Evolutionary conservation across 2,113 vertebrate species (phyloP), one percentile per base, ranked within the genome.

Genomic region (Gulo gulo): DNA sequence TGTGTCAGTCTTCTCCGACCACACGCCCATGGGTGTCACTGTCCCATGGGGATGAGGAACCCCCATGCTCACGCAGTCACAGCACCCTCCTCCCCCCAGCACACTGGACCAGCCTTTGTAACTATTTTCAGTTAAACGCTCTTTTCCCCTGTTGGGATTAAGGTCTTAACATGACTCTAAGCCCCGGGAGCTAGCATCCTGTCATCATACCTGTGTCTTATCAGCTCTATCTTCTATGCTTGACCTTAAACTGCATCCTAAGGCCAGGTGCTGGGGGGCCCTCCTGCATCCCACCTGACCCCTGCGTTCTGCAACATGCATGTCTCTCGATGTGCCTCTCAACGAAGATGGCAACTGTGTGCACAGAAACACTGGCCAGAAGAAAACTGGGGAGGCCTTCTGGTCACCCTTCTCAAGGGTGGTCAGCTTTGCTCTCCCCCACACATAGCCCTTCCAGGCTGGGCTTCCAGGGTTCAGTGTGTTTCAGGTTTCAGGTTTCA

Each of bases 11-110:
- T 73, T 81, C 50, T 59, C 26, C 24, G 8, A 39, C 10, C 31
- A 61, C 8, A 0, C 14, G 73, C 21, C 20, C 21, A 3, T 2
- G 11, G 0, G 1, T 1, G 13, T 20, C 45, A 14, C 6, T 7
- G 9, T 34, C 34, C 45, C 16, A 2, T 0, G 26, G 47, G 5
- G 21, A 29, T n/a, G 7, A 24, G 42, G 69, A 74, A 61, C 6
- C 2, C n/a, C 12, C 1, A 7, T 31, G 29, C 26, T 79, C 55
- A 5, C 7, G 47, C 31, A 29, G 7, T 59, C 20, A 0, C 0
- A 2, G 36, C 10, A 6, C 13, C 7, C 24, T 26, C 14, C 52
- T 12, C 31, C 31, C 26, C 14, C 7, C 1, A 0, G 20, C 26
- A n/a, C 45, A 18, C 2, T 16, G 6, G 55, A 26, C 42, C 2